A percentile compares a stretch with the other conserved stretches of the same genome.
Conservation (phyloP, 2,888 invertebrate genomes). For the Entomobrya multifasciata region DNA sequence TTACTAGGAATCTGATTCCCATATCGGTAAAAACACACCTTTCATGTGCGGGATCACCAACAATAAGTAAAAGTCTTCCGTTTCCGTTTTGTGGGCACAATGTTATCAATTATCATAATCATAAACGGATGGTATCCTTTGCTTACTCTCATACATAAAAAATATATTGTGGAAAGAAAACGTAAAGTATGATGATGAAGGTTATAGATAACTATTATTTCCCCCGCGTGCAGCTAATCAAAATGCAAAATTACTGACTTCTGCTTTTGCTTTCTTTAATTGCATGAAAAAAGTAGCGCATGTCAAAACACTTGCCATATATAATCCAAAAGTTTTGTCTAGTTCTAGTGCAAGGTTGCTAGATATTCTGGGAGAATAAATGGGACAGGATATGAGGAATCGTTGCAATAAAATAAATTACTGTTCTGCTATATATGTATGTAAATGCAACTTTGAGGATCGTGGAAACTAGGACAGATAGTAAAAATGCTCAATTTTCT, state of each 20-base stretch:
- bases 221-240: background rate
- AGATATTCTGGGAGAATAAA: constrained; percentile 29
- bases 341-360: background rate
- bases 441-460: constrained; percentile 31
- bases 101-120: constrained; percentile 2
- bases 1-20: too few relatives aligned
- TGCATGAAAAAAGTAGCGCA: constrained; percentile 28
- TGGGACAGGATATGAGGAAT: constrained; percentile 68
- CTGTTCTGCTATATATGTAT: background rate
- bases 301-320: background rate
- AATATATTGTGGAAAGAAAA: background rate
- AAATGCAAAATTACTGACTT: background rate
- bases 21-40: background rate
- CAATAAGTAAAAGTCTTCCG: constrained; percentile 46
- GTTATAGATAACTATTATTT: constrained; percentile 11
- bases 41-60: background rate
- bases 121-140: constrained; percentile 8
- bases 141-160: constrained; percentile 48
- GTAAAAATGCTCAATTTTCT: background rate
- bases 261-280: constrained; percentile 40
- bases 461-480: constrained; percentile 68
- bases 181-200: constrained; percentile 27
- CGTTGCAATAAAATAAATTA: constrained; percentile 29
- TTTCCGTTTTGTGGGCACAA: constrained; percentile 22
- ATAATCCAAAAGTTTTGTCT: background rate